Evolutionary conservation across 2,888 invertebrate species (phyloP), one percentile per base, ranked within the genome.

Genomic region (Parasteatoda lunata): DNA sequence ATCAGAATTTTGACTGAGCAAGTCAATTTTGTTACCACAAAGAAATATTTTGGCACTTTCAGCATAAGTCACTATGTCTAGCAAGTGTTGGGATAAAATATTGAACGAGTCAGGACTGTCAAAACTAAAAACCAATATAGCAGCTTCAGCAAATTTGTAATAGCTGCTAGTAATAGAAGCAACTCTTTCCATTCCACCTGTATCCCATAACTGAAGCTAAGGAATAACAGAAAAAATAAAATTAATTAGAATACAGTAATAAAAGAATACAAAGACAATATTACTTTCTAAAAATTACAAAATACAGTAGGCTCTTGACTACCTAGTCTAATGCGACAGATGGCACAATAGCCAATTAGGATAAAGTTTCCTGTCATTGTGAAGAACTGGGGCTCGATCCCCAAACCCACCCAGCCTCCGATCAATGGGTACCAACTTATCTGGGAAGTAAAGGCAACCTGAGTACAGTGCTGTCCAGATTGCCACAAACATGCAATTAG

Each of bases 111-210:
- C 96, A 8, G 96, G 95, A 93, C 97, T 97, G 91, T 97, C 97
- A 89, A 97, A 93, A 64, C 97, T 95, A 93, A 97, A 98, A 6
- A 97, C 97, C 89, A 98, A 93, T 90, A 98, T 95, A 84, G 97
- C 98, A 88, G 97, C 98, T 92, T 97, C 97, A 4, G 98, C 96
- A 93, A 97, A 97, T 93, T 98, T 97, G 92, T 97, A 98, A 92
- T 98, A 98, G 91, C 97, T 97, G 51, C 97, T 97, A 11, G 98
- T 98, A 45, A 98, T 96, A 4, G 97, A 97, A 71, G 97, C 97
- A 89, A 98, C 97, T 90, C 98, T 94, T 92, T 98, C 98, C 97
- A 98, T 97, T 75, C 98, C 98, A 90, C 97, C 98, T 64, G 98
- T 98, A 91, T 98, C 98, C 97, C 98, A 98, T 90, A 98, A 93